Percentiles rank a stretch among this genome's conserved stretches.
These are phyloP conservation scores for Pteronotus mesoamericanus DNA, from an alignment of 2,797 vertebrate species.

Conservation along the genomic window DNA sequence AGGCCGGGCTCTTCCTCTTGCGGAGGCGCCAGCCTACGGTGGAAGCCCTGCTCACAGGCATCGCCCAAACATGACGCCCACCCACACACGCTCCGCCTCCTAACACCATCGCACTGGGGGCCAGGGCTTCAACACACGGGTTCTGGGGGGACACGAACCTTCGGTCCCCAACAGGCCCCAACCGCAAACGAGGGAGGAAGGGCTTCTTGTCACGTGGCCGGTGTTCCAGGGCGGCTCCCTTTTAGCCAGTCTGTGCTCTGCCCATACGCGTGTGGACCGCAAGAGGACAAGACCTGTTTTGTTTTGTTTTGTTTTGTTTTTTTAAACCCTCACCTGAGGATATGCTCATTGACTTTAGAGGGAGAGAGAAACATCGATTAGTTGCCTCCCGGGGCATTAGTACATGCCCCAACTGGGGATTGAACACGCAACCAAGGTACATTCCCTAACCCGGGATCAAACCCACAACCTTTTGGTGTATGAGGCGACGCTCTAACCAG, in stretches of 20 bases:
- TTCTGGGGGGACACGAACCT: not conserved
- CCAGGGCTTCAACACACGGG: not conserved
- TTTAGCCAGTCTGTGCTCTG: accelerated
- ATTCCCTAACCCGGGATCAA: too few relatives aligned
- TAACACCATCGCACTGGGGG: not conserved
- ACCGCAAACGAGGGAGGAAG: not conserved
- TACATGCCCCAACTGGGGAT: too few relatives aligned
- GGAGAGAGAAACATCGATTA: too few relatives aligned
- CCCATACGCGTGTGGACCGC: accelerated
- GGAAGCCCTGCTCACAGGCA: not conserved
- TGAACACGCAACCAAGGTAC: too few relatives aligned
- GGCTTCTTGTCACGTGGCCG: not conserved
- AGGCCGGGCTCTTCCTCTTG: not conserved
- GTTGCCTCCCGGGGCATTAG: too few relatives aligned
- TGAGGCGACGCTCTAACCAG: too few relatives aligned
- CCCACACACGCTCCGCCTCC: not conserved
- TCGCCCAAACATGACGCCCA: not conserved
- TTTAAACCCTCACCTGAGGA: too few relatives aligned
- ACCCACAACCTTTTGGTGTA: too few relatives aligned
- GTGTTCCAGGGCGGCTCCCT: accelerated
- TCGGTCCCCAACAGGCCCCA: not conserved
- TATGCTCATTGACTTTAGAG: too few relatives aligned
- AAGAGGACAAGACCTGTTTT: not conserved
- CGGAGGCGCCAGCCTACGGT: not conserved
- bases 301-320: too few relatives aligned